Percentiles rank a stretch among this genome's conserved stretches.
Conservation (phyloP, 2,113 vertebrate genomes). For the Lagenorhynchus albirostris region DNA sequence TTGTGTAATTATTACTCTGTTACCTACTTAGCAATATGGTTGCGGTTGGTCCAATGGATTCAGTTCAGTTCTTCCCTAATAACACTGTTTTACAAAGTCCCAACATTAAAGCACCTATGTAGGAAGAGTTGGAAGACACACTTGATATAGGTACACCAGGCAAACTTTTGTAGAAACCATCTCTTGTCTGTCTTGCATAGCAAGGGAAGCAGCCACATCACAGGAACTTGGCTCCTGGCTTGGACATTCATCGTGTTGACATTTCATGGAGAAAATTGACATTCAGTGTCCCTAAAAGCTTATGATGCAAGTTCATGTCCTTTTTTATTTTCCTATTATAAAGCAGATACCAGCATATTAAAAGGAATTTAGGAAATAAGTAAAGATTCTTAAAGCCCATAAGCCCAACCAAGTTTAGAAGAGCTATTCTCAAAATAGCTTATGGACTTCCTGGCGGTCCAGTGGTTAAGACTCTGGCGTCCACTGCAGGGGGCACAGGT, state of each 20-base stretch:
- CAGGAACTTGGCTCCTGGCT: rapidly evolving
- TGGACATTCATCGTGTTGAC: background rate
- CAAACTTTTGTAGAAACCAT: background rate
- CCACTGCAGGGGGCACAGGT: too few species aligned
- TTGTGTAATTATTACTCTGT: rapidly evolving
- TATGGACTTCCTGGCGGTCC: too few species aligned
- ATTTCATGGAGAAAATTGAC: rapidly evolving
- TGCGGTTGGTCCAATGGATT: background rate
- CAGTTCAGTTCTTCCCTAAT: background rate
- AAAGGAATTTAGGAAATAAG: background rate
- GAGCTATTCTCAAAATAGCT: background rate
- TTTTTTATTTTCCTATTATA: background rate
- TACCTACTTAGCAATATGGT: background rate
- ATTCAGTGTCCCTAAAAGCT: too few species aligned
- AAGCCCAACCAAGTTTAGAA: background rate
- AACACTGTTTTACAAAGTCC: background rate
- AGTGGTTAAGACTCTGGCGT: too few species aligned
- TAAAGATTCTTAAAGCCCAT: background rate
- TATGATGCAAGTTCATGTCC: background rate
- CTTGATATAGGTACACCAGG: background rate
- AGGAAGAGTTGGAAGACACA: background rate
- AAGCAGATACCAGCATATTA: background rate
- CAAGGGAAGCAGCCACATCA: background rate
- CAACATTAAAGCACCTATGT: background rate
- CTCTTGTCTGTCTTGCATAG: background rate